These are phyloP conservation scores for Batillaria attramentaria DNA, from an alignment of 1,140 invertebrate species.

Conservation along the genomic window DNA sequence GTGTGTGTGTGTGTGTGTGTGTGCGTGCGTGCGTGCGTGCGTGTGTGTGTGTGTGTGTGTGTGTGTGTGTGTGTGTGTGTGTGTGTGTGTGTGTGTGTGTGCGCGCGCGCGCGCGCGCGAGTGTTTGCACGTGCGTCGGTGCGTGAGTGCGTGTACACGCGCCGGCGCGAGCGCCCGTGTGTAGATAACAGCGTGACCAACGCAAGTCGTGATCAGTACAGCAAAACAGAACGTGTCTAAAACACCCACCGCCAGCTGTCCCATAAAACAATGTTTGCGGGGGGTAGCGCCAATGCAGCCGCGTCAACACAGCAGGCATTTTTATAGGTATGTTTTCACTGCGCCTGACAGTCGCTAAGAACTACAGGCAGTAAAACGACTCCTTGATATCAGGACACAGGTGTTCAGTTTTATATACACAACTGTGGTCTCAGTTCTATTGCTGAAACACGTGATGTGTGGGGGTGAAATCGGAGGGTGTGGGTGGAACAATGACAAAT, in stretches of 20 bases:
- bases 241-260: not conserved
- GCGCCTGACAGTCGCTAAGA: no score
- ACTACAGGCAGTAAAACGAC: no score
- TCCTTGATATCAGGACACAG: no score
- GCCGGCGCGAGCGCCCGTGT: not conserved
- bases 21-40: not conserved
- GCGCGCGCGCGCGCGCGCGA: not conserved
- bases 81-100: slow-evolving; percentile 16
- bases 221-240: not conserved
- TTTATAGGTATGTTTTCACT: no score
- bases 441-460: no score
- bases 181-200: not conserved
- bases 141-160: not conserved
- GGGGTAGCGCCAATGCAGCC: not conserved
- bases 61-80: slow-evolving; percentile 13
- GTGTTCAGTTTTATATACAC: no score
- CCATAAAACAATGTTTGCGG: not conserved
- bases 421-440: no score
- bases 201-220: not conserved
- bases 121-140: not conserved
- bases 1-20: slow-evolving; percentile 19
- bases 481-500: no score
- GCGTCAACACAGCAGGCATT: slow-evolving; percentile 8
- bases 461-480: no score
- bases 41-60: slow-evolving; percentile 2